These are phyloP conservation scores for Graphium colonna DNA, from an alignment of 2,888 invertebrate genomes.

Conservation along the genomic window DNA sequence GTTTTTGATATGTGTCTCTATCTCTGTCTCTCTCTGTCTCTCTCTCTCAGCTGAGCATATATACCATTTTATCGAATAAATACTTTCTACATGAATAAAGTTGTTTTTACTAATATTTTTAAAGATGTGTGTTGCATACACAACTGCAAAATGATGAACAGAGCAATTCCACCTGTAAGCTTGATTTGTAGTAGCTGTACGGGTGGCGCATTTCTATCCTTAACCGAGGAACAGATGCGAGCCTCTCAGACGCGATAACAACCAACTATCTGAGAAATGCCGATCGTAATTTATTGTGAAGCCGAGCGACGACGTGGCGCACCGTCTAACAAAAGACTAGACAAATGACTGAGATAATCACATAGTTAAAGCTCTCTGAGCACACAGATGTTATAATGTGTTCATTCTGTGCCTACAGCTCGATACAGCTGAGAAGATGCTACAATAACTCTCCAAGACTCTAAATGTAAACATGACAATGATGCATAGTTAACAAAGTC, in stretches of 20 bases:
- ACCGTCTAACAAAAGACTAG: conserved; percentile 63
- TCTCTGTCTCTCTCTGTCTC: no score
- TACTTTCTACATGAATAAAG: no score
- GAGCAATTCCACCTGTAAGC: conserved; percentile 36
- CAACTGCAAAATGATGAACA: conserved; percentile 12
- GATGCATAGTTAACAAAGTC: background rate
- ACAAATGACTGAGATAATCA: conserved; percentile 74
- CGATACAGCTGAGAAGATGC: background rate
- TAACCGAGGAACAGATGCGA: conserved; percentile 73
- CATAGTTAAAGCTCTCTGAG: conserved; percentile 38
- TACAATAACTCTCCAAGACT: background rate
- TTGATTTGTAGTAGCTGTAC: conserved; percentile 49
- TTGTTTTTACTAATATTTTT: no score
- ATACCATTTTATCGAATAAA: background rate
- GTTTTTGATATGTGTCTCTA: no score
- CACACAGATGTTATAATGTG: conserved; percentile 24
- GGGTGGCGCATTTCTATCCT: conserved; percentile 60
- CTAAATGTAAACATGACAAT: background rate
- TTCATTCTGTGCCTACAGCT: conserved; percentile 21
- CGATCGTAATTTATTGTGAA: conserved; percentile 72
- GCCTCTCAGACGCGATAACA: conserved; percentile 58
- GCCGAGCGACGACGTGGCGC: conserved; percentile 50
- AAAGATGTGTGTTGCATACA: no score
- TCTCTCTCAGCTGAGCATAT: no score
- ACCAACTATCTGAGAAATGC: conserved; percentile 65